These are phyloP conservation scores for Teleiodes luculella DNA, from an alignment of 2,888 invertebrate species.

Conservation along the genomic window DNA sequence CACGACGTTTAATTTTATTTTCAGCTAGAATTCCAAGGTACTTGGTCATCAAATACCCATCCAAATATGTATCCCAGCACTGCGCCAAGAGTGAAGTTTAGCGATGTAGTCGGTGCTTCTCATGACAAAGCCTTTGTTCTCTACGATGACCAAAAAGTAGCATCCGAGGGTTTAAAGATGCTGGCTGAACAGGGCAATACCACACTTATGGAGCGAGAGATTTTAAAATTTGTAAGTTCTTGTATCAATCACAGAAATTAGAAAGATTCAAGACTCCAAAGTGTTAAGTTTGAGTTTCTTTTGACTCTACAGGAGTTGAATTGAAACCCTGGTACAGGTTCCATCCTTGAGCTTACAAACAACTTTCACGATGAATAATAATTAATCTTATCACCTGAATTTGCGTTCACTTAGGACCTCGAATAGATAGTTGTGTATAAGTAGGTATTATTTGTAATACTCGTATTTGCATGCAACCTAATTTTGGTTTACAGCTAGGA, in stretches of 20 bases:
- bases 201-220: slow-evolving; percentile 61
- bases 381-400: no score
- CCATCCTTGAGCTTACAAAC: no score
- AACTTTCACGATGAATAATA: no score
- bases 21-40: slow-evolving; percentile 61
- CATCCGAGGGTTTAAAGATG: slow-evolving; percentile 54
- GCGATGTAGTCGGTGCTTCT: slow-evolving; percentile 68
- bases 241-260: no score
- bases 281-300: no score
- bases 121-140: slow-evolving; percentile 50
- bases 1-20: slow-evolving; percentile 17
- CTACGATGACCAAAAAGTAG: slow-evolving; percentile 54
- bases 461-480: no score
- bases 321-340: no score
- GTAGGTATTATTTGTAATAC: no score
- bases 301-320: no score
- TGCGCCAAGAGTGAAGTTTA: slow-evolving; percentile 50
- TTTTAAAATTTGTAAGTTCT: slow-evolving; percentile 48
- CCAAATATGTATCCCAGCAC: slow-evolving; percentile 48
- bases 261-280: no score
- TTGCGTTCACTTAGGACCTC: no score
- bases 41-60: slow-evolving; percentile 67
- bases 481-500: slow-evolving; percentile 51
- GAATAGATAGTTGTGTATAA: no score
- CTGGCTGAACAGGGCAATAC: slow-evolving; percentile 71